phyloP scores from a whole-genome alignment of 2,888 invertebrate genomes.

The Hydropsyche betteni region DNA sequence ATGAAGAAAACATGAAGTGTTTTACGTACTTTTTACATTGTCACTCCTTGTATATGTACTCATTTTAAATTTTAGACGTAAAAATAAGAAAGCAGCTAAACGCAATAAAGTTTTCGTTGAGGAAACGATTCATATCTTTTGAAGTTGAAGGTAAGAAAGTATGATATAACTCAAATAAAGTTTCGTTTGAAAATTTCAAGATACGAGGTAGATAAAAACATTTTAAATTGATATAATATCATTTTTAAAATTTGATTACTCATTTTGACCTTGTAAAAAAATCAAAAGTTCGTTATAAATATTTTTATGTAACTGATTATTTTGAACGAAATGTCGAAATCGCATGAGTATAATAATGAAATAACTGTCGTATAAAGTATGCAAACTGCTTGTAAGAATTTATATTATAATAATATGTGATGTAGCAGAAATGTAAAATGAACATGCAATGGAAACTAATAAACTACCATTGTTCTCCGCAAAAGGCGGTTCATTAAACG shows the following conservation, averaged over 20 bases:
- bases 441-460: slow-evolving; percentile 1
- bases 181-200: no score
- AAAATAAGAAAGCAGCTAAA: no score
- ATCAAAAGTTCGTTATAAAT: no score
- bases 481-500: background rate
- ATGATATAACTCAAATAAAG: no score
- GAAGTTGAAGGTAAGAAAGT: no score
- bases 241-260: no score
- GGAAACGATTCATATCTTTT: no score
- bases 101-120: no score
- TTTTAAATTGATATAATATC: no score
- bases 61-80: no score
- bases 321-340: background rate
- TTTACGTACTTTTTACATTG: background rate
- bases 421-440: slow-evolving; percentile 16
- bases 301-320: background rate
- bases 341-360: slow-evolving; percentile 7
- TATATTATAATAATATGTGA: slow-evolving; percentile 12
- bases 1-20: slow-evolving; percentile 24
- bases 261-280: no score
- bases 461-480: background rate
- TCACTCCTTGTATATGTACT: background rate
- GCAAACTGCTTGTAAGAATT: slow-evolving; percentile 22
- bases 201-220: no score
- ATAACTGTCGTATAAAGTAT: slow-evolving; percentile 21